Conservation (phyloP, 1,140 invertebrate genomes). For the Ceratitis capitata region DNA sequence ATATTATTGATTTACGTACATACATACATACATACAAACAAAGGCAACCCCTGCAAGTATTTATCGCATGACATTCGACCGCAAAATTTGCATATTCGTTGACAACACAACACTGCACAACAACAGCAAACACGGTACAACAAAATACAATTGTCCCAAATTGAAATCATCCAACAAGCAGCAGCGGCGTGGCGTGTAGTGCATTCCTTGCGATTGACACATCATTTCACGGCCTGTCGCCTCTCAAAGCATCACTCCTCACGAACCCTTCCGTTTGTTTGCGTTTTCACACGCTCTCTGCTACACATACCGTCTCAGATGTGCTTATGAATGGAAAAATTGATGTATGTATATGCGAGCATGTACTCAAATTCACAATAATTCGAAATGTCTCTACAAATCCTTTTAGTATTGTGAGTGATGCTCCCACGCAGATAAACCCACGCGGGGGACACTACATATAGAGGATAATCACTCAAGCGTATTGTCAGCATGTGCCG, state of each 20-base stretch:
- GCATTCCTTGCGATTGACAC: constrained; percentile 63
- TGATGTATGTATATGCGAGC: too few relatives aligned
- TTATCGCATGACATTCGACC: constrained; percentile 9
- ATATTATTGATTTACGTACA: not conserved
- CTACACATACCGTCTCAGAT: not conserved
- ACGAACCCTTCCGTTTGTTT: constrained; percentile 45
- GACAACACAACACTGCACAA: not conserved
- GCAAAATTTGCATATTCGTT: constrained; percentile 36
- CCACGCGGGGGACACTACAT: constrained; percentile 63
- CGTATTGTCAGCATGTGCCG: constrained; percentile 57
- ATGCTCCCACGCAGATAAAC: constrained; percentile 44
- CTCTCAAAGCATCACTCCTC: constrained; percentile 65
- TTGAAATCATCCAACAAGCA: not conserved
- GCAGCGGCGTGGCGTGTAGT: constrained; percentile 34
- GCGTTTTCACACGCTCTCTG: not conserved
- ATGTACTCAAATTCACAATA: constrained; percentile 29
- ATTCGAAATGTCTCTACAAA: not conserved
- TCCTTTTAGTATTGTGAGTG: constrained; percentile 28
- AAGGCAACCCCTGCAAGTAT: not conserved
- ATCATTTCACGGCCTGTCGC: constrained; percentile 66
- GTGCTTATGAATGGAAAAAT: not conserved
- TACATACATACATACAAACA: not conserved
- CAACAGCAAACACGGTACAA: not conserved
- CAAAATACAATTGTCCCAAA: constrained; percentile 37
- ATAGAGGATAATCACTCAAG: constrained; percentile 65